Evolutionary conservation across 1,140 invertebrate species (phyloP).

Genomic region (Pseudomyrmex cubaensis): DNA sequence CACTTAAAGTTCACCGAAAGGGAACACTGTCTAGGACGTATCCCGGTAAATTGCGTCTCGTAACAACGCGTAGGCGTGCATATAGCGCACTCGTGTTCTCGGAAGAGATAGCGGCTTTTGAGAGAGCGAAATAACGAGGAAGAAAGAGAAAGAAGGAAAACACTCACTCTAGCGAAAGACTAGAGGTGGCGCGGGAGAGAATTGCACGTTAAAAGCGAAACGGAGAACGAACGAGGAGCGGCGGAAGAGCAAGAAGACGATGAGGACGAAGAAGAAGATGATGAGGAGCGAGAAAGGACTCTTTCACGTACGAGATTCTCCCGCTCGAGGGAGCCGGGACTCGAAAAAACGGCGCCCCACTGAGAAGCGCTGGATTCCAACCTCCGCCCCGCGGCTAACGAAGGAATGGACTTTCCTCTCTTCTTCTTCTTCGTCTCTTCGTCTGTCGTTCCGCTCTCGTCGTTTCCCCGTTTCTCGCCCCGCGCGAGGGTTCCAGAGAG

Average conservation of each 20-base stretch:
- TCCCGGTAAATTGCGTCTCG: conserved; percentile 54
- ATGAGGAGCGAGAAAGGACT: conserved; percentile 50
- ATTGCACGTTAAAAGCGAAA: conserved; percentile 51
- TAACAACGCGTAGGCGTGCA: conserved; percentile 50
- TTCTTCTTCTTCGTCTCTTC: conserved; percentile 43
- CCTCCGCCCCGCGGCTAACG: conserved; percentile 75
- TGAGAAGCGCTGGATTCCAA: conserved; percentile 78
- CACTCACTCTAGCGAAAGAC: conserved; percentile 35
- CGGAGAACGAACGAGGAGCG: conserved; percentile 36
- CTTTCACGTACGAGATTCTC: conserved; percentile 68
- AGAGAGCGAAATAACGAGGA: conserved; percentile 4
- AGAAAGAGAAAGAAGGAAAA: background rate
- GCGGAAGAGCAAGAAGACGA: conserved; percentile 12
- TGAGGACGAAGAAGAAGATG: conserved; percentile 14
- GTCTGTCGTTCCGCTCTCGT: background rate
- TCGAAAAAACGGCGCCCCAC: conserved; percentile 76
- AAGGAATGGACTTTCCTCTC: conserved; percentile 62
- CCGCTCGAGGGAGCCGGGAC: conserved; percentile 48
- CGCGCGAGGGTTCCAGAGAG: conserved; percentile 24
- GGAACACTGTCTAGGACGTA: conserved; percentile 42
- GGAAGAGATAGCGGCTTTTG: conserved; percentile 24
- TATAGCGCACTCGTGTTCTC: conserved; percentile 41
- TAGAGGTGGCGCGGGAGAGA: conserved; percentile 21
- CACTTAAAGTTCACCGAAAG: conserved; percentile 38
- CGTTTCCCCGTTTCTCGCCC: conserved; percentile 11